phyloP scores from a whole-genome alignment of 2,797 vertebrate species.

The Protosalanx chinensis region DNA sequence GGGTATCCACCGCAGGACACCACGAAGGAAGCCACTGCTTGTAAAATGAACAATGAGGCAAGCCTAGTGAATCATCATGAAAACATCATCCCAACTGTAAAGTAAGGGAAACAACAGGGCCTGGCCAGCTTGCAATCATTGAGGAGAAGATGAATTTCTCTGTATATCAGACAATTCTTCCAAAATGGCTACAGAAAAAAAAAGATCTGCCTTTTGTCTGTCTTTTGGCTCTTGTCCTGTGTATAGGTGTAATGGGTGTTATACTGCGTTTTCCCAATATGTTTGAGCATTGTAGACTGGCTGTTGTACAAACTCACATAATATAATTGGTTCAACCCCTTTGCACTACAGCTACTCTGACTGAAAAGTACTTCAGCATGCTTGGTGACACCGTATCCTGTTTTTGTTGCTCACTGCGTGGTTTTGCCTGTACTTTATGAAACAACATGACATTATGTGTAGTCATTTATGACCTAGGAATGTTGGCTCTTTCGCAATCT shows the following conservation, averaged over 20 bases:
- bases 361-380: slow-evolving; percentile 25
- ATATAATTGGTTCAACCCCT: slow-evolving; percentile 40
- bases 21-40: no score
- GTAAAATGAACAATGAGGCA: no score
- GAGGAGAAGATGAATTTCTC: no score
- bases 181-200: no score
- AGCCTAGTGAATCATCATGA: no score
- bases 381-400: slow-evolving; percentile 6
- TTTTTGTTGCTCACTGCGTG: slow-evolving; percentile 5
- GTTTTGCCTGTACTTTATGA: slow-evolving; percentile 1
- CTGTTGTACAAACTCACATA: slow-evolving; percentile 26
- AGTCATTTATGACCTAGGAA: background rate
- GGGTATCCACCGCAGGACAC: no score
- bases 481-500: background rate
- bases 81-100: no score
- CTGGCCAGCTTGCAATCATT: no score
- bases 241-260: slow-evolving; percentile 30
- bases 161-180: no score
- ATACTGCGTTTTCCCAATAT: slow-evolving; percentile 42
- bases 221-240: background rate
- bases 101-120: no score
- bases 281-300: slow-evolving; percentile 11
- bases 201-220: background rate
- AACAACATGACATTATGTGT: background rate
- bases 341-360: slow-evolving; percentile 4